phyloP scores from a whole-genome alignment of 92 coral and sea anemone species.

The Siderastrea radians region DNA sequence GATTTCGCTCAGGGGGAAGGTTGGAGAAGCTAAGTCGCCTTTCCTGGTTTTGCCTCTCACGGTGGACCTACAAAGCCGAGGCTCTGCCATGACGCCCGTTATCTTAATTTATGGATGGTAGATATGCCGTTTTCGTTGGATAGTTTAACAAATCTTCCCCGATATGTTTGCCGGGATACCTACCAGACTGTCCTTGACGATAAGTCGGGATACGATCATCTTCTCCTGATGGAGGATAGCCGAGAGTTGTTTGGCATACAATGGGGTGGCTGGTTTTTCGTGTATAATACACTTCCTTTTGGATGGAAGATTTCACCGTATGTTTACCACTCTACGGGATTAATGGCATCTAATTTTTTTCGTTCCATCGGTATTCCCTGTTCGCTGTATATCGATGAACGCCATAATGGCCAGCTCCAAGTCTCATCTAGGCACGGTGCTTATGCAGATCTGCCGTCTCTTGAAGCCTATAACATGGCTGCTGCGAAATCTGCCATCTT shows the following conservation, averaged over 20 bases:
- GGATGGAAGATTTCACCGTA: background rate
- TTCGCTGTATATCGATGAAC: slow-evolving; percentile 50
- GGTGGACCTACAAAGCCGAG: background rate
- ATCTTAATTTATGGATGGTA: background rate
- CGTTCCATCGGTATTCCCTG: background rate
- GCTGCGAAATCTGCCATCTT: slow-evolving; percentile 50
- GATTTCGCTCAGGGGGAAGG: background rate
- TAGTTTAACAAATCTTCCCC: background rate
- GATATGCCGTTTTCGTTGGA: background rate
- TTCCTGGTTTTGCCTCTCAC: background rate
- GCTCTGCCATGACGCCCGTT: background rate
- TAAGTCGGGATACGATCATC: background rate
- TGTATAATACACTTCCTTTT: background rate
- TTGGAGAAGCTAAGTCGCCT: too few species aligned
- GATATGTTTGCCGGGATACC: background rate
- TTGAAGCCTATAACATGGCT: slow-evolving; percentile 1
- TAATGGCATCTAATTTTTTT: background rate
- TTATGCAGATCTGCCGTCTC: background rate
- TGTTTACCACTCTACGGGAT: background rate
- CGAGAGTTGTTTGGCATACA: too few species aligned
- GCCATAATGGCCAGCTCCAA: slow-evolving; percentile 53
- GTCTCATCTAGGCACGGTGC: slow-evolving; percentile 15
- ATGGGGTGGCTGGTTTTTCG: background rate
- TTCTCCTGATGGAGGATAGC: too few species aligned
- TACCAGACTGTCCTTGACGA: background rate